A percentile compares a stretch with the other conserved stretches of the same genome.
These are phyloP conservation scores for Gasterosteus aculeatus DNA, from an alignment of 2,113 vertebrate genomes.

Conservation along the genomic window DNA sequence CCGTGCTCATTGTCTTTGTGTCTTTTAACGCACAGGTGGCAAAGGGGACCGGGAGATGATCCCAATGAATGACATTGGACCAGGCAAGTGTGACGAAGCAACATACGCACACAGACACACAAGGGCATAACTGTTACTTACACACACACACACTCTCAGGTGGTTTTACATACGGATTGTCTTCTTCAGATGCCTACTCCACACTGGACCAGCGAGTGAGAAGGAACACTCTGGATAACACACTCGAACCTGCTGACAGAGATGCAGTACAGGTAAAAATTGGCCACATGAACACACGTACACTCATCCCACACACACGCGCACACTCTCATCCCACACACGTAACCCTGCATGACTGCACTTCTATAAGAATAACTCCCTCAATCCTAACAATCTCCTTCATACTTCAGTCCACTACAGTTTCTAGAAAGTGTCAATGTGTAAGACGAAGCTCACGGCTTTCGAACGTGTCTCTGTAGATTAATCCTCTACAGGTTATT, in stretches of 20 bases:
- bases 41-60: constrained; percentile 88
- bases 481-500: background rate
- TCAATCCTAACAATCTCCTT: background rate
- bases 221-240: constrained; percentile 88
- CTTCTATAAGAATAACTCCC: background rate
- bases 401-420: background rate
- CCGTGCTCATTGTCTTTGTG: constrained; percentile 29
- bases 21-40: constrained; percentile 79
- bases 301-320: too few relatives aligned
- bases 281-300: background rate
- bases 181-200: constrained; percentile 85
- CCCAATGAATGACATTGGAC: constrained; percentile 93
- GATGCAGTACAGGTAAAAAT: constrained; percentile 84
- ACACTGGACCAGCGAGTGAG: constrained; percentile 91
- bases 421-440: background rate
- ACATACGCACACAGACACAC: constrained; percentile 17
- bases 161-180: background rate
- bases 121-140: background rate
- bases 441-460: background rate
- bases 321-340: background rate
- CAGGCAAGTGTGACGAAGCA: constrained; percentile 80
- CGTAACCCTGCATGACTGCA: constrained; percentile 31
- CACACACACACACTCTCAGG: background rate
- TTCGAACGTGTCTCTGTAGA: background rate
- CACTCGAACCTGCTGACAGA: constrained; percentile 86